These are phyloP conservation scores for Solenodon paradoxus DNA, from an alignment of 2,113 vertebrate species.

Conservation along the genomic window DNA sequence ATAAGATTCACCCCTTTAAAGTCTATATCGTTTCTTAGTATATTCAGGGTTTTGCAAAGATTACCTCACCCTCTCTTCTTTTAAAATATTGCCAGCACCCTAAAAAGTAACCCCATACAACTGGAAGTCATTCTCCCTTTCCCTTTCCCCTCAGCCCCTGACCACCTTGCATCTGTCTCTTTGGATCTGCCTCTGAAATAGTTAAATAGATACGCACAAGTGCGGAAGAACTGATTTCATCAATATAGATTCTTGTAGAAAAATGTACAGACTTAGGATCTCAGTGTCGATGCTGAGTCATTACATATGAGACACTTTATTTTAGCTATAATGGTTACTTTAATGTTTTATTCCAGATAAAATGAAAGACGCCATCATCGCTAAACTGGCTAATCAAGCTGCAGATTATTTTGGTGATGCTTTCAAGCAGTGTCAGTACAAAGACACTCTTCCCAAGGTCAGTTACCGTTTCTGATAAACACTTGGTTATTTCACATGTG, in stretches of 20 bases:
- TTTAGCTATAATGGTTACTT: slow-evolving; percentile 28
- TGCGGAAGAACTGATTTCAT: neutral
- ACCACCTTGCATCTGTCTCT: neutral
- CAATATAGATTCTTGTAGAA: neutral
- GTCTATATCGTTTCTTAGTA: neutral
- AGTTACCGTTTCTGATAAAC: slow-evolving; percentile 72
- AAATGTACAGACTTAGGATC: neutral
- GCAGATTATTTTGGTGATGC: slow-evolving; percentile 98
- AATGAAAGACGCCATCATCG: slow-evolving; percentile 98
- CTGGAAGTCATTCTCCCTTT: neutral
- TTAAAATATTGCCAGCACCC: neutral
- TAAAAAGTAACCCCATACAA: accelerated
- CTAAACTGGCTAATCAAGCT: slow-evolving; percentile 97
- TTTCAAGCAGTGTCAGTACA: slow-evolving; percentile 98
- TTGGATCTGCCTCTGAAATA: neutral
- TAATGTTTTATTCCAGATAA: slow-evolving; percentile 85
- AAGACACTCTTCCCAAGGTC: slow-evolving; percentile 98
- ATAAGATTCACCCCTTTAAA: neutral
- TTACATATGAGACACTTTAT: neutral
- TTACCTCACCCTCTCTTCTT: neutral
- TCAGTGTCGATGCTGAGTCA: neutral
- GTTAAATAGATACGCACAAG: no score
- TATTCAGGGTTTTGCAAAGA: neutral
- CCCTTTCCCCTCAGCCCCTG: neutral
- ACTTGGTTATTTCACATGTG: slow-evolving; percentile 22